Evolutionary conservation across 2,888 invertebrate genomes (phyloP), one percentile per base, ranked within the genome.

Genomic region (Helobdella robusta): DNA sequence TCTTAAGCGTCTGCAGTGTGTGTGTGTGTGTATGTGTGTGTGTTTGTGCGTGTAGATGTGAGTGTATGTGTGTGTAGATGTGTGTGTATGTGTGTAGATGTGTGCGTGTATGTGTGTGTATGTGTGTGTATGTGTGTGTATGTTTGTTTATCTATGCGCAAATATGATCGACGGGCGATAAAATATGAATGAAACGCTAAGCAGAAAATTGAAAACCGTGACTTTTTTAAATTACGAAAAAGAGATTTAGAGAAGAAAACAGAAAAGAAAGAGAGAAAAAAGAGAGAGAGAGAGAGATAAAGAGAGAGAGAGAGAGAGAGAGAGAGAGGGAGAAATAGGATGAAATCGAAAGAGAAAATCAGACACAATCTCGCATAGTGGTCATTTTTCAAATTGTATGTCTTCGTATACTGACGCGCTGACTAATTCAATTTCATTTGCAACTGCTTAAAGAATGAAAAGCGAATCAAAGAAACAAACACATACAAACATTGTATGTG

Each of bases 31-130:
- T 56, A n/a, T 25, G 25, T 56, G 56, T 30, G 32, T 56, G 56
- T 56, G 32, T 30, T 25, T 56, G 56, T 56, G 56, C 28, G 4
- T 56, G 32, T 56, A n/a, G n/a, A 25, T 50, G 56, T 56, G 56
- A 18, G 56, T 56, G 56, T 56, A 28, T 30, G 56, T 56, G 56
- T 56, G 56, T 30, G 25, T 56, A 28, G 23, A 28, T 56, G 32
- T 56, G 56, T 56, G 56, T 56, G 56, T 56, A 28, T 56, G 56
- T 56, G 32, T 56, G 56, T 56, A 28, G 23, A 32, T 56, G 32
- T 56, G 56, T 56, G 32, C 30, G 56, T 56, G 32, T 56, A 32
- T 25, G 32, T 56, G 56, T 56, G 32, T 56, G 56, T 56, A 40
- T 40, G 44, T 56, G 32, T 56, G 56, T 56, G 5, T 56, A 5